Evolutionary conservation across 2,113 vertebrate genomes (phyloP).

Genomic region (Triplophysa tibetana): DNA sequence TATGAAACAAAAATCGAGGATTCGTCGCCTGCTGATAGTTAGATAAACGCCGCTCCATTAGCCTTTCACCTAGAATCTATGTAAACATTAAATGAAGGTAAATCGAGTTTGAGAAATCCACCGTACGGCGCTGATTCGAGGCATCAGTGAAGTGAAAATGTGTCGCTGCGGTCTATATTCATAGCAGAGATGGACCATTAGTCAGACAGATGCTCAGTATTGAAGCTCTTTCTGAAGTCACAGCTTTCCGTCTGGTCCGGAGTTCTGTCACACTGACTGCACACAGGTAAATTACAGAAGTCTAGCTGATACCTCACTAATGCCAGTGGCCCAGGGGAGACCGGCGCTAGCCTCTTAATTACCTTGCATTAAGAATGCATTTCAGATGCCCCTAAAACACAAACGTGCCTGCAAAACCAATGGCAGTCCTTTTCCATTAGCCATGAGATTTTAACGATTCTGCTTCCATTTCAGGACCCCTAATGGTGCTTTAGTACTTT

Average conservation of each 20-base stretch:
- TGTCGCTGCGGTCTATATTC: constrained; percentile 1
- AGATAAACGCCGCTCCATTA: no score
- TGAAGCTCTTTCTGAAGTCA: neutral
- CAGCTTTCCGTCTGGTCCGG: neutral
- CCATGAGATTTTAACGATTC: neutral
- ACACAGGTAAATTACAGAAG: constrained; percentile 50
- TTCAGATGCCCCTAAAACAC: constrained; percentile 11
- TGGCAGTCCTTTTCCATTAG: neutral
- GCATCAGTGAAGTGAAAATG: constrained; percentile 2
- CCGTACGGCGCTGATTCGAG: neutral
- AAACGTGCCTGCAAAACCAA: neutral
- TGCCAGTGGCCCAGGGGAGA: constrained; percentile 27
- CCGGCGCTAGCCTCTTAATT: constrained; percentile 29
- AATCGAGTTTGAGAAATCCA: no score
- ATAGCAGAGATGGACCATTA: neutral
- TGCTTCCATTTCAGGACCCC: neutral
- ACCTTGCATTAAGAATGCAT: constrained; percentile 33
- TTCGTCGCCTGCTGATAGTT: no score
- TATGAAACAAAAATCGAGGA: no score
- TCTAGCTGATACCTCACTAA: constrained; percentile 28
- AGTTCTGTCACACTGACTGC: constrained; percentile 25
- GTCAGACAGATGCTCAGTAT: constrained; percentile 1
- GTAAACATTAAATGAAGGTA: no score
- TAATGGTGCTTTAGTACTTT: neutral
- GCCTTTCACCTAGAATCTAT: no score